A percentile compares a stretch with the other conserved stretches of the same genome.
Conservation (phyloP, 1,140 invertebrate species). For the Megalonaias nervosa region DNA sequence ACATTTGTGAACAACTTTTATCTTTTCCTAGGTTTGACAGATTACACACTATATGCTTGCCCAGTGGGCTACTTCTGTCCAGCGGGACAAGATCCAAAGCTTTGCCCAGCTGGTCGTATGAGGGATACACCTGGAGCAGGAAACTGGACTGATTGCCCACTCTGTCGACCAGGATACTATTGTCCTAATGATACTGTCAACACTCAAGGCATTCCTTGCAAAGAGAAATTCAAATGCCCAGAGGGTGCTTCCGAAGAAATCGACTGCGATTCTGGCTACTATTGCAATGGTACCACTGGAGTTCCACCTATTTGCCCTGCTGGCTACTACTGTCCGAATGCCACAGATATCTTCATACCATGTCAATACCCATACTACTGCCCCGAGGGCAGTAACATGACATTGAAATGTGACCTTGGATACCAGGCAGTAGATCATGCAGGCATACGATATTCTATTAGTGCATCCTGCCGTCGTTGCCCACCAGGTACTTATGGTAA, state of each 20-base stretch:
- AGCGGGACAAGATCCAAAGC: slow-evolving; percentile 51
- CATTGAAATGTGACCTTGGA: slow-evolving; percentile 57
- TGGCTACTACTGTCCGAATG: slow-evolving; percentile 65
- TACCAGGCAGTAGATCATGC: slow-evolving; percentile 55
- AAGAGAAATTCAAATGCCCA: slow-evolving; percentile 60
- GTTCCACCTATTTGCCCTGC: slow-evolving; percentile 57
- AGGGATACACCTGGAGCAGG: slow-evolving; percentile 56
- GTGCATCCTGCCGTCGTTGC: slow-evolving; percentile 58
- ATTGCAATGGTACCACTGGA: slow-evolving; percentile 60
- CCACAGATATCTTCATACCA: slow-evolving; percentile 50
- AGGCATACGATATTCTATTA: slow-evolving; percentile 48
- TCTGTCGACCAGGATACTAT: slow-evolving; percentile 64
- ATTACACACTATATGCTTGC: slow-evolving; percentile 56
- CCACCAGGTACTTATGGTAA: slow-evolving; percentile 67
- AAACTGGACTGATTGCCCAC: slow-evolving; percentile 51
- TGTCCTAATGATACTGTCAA: slow-evolving; percentile 69
- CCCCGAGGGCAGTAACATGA: slow-evolving; percentile 63
- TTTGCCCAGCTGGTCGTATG: slow-evolving; percentile 67
- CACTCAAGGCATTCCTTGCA: slow-evolving; percentile 65
- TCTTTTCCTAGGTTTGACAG: slow-evolving; percentile 55
- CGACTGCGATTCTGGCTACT: slow-evolving; percentile 59
- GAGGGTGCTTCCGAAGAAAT: slow-evolving; percentile 54
- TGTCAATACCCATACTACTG: slow-evolving; percentile 65
- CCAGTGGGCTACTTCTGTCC: slow-evolving; percentile 64
- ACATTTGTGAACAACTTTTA: too few relatives aligned